A percentile compares a stretch with the other conserved stretches of the same genome.
Conservation (phyloP, 2,797 vertebrate genomes). For the Falco peregrinus region DNA sequence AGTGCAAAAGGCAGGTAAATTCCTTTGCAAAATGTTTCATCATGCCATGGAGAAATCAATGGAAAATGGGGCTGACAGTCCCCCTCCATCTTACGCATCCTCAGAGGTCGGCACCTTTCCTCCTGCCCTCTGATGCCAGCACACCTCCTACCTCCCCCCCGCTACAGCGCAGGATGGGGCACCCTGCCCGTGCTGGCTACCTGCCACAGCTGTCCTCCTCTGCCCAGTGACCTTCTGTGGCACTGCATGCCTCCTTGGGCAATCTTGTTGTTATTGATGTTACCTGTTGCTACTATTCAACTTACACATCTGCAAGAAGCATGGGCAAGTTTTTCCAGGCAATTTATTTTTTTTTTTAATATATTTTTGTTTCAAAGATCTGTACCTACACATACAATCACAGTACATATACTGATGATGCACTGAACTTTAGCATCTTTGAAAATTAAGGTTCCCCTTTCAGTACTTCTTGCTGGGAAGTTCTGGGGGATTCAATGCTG, state of each 20-base stretch:
- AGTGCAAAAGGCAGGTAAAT: neutral
- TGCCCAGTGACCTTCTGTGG: neutral
- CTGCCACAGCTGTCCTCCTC: neutral
- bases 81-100: fast-evolving
- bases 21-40: neutral
- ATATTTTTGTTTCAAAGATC: neutral
- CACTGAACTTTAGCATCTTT: neutral
- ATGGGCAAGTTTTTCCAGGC: neutral
- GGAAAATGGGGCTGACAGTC: neutral
- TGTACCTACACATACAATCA: neutral
- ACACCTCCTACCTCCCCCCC: neutral
- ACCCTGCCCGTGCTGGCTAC: neutral
- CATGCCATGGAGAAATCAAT: neutral
- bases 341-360: neutral
- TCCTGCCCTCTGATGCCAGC: neutral
- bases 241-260: neutral
- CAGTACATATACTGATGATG: fast-evolving
- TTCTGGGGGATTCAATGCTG: neutral
- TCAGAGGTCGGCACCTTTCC: fast-evolving
- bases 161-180: fast-evolving
- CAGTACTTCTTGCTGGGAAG: neutral
- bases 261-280: neutral
- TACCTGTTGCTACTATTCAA: neutral
- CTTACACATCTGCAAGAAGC: neutral
- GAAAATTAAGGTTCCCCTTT: neutral